Evolutionary conservation across 1,140 invertebrate genomes (phyloP), one percentile per base, ranked within the genome.

Genomic region (Drosophila pandora): DNA sequence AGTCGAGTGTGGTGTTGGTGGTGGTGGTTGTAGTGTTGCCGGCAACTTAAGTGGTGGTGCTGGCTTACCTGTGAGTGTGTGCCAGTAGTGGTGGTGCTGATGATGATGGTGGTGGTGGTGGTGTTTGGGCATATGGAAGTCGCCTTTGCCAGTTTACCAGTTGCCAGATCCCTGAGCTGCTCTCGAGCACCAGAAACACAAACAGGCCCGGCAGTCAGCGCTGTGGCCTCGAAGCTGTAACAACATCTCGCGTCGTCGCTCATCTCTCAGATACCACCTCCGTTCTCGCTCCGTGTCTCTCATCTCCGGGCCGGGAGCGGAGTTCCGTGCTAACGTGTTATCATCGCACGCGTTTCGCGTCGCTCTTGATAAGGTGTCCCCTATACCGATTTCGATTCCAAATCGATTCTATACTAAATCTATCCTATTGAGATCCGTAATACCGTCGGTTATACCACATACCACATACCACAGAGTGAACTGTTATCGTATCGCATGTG

Each of bases 221-320:
- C 75, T 83, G 71, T 88, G 83, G 79, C 79, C 76, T 88, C 83
- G 83, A 72, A 83, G 83, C 79, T 88, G 79, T 88, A 88, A 88
- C 83, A 88, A 88, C 83, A 80, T 87, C 70, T 56, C 79, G 80
- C 83, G 83, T 76, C 61, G 43, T 47, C 59, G 45, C 25, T 43
- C 25, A 43, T 21, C 41, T 13, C 41, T 43, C 41, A 43, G 41
- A 43, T 43, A 43, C 41, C 17, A 17, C 41, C 41, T 43, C 41
- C 41, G 41, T 21, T 43, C 41, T 43, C 41, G 41, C 13, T 43
- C 41, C 41, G 41, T 21, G 13, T 8, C 25, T 58, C 17, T 23
- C 12, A 41, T n/a, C 32, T 47, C 17, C 21, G 43, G 17, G n/a
- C 32, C 32, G 65, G 32, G 43, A 61, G 60, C n/a, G 37, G 60